phyloP scores from a whole-genome alignment of 2,888 invertebrate species.

The Mactromeris polynyma region DNA sequence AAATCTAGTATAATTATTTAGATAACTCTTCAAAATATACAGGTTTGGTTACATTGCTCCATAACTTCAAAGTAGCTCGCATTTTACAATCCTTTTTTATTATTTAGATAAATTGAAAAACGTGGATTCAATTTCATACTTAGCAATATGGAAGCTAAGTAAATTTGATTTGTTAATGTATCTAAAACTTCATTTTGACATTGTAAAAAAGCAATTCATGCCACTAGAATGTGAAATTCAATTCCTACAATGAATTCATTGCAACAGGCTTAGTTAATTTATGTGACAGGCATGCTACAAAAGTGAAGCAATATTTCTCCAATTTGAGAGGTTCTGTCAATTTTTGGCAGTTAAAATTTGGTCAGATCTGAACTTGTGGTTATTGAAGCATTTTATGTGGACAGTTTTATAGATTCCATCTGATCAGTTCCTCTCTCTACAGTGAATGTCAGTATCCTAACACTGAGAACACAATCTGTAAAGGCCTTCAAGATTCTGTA shows the following conservation, averaged over 20 bases:
- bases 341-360: slow-evolving; percentile 22
- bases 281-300: slow-evolving; percentile 36
- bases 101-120: slow-evolving; percentile 50
- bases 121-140: slow-evolving; percentile 57
- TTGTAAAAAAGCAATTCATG: slow-evolving; percentile 55
- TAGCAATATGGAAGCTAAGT: slow-evolving; percentile 50
- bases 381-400: slow-evolving; percentile 21
- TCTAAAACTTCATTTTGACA: slow-evolving; percentile 47
- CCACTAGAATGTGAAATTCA: slow-evolving; percentile 45
- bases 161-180: slow-evolving; percentile 64
- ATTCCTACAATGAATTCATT: slow-evolving; percentile 23
- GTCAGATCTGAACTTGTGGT: not conserved
- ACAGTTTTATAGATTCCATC: slow-evolving; percentile 3
- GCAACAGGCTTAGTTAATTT: slow-evolving; percentile 44
- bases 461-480: too few species aligned
- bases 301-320: not conserved
- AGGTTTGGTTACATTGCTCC: slow-evolving; percentile 43
- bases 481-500: not conserved
- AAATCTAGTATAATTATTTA: slow-evolving; percentile 41
- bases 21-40: slow-evolving; percentile 38
- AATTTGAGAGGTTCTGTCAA: slow-evolving; percentile 19
- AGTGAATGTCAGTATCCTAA: not conserved
- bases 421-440: not conserved
- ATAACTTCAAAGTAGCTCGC: slow-evolving; percentile 52
- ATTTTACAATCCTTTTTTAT: slow-evolving; percentile 52